Percentiles rank a stretch among this genome's conserved stretches.
Evolutionary conservation across 2,113 vertebrate genomes (phyloP).

Genomic region (Protomyctophum bolini): DNA sequence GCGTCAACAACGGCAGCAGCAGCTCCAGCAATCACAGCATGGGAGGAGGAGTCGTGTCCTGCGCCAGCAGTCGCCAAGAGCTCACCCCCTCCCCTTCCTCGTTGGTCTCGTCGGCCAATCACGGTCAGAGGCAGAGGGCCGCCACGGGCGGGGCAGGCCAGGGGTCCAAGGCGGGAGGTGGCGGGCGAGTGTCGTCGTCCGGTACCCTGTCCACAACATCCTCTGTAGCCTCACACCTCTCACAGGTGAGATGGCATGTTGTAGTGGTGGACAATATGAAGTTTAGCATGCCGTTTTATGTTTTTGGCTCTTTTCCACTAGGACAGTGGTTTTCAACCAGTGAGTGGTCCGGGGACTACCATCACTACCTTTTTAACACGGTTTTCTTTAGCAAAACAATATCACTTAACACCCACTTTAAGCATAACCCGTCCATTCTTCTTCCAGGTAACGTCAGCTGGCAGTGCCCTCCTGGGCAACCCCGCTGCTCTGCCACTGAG

Average conservation of each 20-base stretch:
- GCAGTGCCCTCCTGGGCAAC: constrained; percentile 82
- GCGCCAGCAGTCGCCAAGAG: constrained; percentile 45
- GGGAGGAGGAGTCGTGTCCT: constrained; percentile 21
- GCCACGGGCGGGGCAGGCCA: constrained; percentile 63
- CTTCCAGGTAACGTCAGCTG: constrained; percentile 86
- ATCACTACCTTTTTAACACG: background rate
- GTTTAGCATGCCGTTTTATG: background rate
- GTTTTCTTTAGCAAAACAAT: background rate
- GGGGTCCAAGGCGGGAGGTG: constrained; percentile 62
- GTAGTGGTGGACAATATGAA: too few species aligned
- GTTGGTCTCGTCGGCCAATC: constrained; percentile 60
- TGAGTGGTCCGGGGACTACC: too few species aligned
- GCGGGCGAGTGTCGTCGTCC: constrained; percentile 62
- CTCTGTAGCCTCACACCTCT: constrained; percentile 75
- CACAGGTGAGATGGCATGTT: constrained; percentile 66
- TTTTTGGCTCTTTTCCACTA: background rate
- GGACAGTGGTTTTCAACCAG: too few species aligned
- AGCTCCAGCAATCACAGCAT: constrained; percentile 25
- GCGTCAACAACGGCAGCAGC: constrained; percentile 14
- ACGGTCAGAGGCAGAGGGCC: constrained; percentile 69
- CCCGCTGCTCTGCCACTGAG: constrained; percentile 91
- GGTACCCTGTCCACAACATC: constrained; percentile 65
- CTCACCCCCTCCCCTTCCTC: constrained; percentile 54
- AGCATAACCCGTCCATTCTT: too few species aligned
- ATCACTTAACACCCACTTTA: constrained; percentile 25